Evolutionary conservation across 2,888 invertebrate species (phyloP).

Genomic region (Metacarcinus magister): DNA sequence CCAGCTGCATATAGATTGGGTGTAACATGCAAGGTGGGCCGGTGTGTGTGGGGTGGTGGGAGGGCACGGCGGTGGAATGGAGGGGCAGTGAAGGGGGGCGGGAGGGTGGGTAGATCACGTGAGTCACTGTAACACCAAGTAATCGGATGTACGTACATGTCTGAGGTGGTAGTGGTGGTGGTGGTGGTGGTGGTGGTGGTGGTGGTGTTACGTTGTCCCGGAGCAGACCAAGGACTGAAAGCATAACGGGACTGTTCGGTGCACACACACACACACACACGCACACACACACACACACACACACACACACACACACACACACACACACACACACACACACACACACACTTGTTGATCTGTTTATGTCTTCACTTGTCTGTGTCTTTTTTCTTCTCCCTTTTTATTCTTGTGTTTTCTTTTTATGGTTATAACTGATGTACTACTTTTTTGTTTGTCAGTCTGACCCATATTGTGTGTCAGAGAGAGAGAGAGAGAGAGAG

Average conservation of each 20-base stretch:
- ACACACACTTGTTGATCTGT: background rate
- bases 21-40: background rate
- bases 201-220: background rate
- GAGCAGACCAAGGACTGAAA: background rate
- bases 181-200: background rate
- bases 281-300: background rate
- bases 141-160: no score
- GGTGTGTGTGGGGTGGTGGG: background rate
- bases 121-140: background rate
- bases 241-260: background rate
- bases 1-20: background rate
- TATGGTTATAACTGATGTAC: no score
- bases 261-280: background rate
- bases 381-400: no score
- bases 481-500: background rate
- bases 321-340: background rate
- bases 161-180: background rate
- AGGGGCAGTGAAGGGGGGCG: background rate
- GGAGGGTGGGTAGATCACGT: background rate
- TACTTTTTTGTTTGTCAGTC: no score
- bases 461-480: background rate
- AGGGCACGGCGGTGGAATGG: background rate
- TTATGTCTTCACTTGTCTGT: background rate
- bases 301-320: constrained; percentile 2
- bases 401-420: no score